Conservation (phyloP, 2,888 invertebrate species). For the Sphaerophoria rueppellii region DNA sequence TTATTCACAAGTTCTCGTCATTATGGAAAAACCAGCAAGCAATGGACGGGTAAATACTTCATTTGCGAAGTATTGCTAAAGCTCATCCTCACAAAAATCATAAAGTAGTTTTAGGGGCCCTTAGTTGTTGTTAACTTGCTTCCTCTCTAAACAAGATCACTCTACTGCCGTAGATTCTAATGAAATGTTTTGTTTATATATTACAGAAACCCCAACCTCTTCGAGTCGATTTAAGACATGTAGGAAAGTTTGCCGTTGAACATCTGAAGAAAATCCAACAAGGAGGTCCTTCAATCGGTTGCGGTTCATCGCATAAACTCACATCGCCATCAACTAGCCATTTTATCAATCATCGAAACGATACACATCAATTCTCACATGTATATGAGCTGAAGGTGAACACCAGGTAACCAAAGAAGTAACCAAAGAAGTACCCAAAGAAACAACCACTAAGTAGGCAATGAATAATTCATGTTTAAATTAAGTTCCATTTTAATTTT, state of each 20-base stretch:
- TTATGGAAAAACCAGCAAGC: constrained; percentile 56
- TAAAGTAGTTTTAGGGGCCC: background rate
- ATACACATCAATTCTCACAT: constrained; percentile 65
- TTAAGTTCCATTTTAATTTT: constrained; percentile 37
- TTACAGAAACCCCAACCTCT: constrained; percentile 67
- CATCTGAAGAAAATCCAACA: constrained; percentile 75
- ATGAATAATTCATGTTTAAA: constrained; percentile 46
- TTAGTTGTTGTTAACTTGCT: too few relatives aligned
- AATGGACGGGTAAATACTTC: constrained; percentile 67
- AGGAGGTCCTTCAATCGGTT: constrained; percentile 59
- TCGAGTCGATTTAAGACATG: constrained; percentile 74
- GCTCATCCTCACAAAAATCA: background rate
- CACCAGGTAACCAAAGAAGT: constrained; percentile 77
- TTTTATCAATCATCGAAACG: constrained; percentile 13
- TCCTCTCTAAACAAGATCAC: background rate
- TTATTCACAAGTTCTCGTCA: constrained; percentile 52
- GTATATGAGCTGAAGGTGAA: constrained; percentile 72
- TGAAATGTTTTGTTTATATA: background rate
- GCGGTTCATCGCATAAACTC: constrained; percentile 29
- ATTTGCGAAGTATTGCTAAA: constrained; percentile 44
- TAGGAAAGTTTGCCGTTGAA: constrained; percentile 76
- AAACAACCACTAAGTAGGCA: constrained; percentile 78
- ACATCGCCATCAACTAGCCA: constrained; percentile 24
- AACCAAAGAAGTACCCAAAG: too few relatives aligned
- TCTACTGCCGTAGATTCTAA: background rate